Evolutionary conservation across 2,888 invertebrate genomes (phyloP).

Genomic region (Pimpla rufipes): DNA sequence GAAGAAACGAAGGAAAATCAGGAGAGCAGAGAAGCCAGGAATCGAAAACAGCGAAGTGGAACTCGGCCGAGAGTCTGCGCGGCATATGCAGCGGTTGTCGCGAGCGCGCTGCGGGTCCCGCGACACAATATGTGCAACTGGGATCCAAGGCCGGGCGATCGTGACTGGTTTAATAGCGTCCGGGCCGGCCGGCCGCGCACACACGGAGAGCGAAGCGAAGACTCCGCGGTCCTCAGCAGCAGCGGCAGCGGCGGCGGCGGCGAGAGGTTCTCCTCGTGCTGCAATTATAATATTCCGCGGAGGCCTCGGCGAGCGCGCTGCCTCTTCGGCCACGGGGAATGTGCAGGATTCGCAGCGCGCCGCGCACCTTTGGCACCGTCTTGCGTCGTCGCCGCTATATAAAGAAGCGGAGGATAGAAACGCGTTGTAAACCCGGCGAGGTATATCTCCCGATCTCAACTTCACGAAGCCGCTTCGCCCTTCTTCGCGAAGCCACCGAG

Average conservation of each 20-base stretch:
- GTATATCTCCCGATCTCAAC: not conserved
- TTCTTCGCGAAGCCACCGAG: not conserved
- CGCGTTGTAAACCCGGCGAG: not conserved
- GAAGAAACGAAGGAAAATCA: slow-evolving; percentile 51
- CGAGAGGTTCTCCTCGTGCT: slow-evolving; percentile 58
- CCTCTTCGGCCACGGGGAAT: slow-evolving; percentile 32
- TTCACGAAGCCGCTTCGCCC: not conserved
- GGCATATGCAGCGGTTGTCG: slow-evolving; percentile 40
- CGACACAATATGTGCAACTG: slow-evolving; percentile 81
- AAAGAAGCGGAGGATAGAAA: slow-evolving; percentile 4
- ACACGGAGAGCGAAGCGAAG: slow-evolving; percentile 27
- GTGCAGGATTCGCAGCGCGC: slow-evolving; percentile 3
- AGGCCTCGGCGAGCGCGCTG: slow-evolving; percentile 72
- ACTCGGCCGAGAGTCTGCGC: slow-evolving; percentile 66
- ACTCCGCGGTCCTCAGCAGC: slow-evolving; percentile 31
- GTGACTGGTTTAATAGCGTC: slow-evolving; percentile 83
- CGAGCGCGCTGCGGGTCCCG: slow-evolving; percentile 62
- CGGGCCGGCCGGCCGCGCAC: slow-evolving; percentile 70
- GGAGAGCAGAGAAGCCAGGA: not conserved
- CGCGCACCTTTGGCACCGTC: slow-evolving; percentile 27
- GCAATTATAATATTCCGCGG: slow-evolving; percentile 81
- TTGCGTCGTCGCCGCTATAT: slow-evolving; percentile 11
- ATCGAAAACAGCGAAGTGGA: slow-evolving; percentile 62
- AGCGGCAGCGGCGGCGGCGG: too few relatives aligned
- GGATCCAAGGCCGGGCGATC: slow-evolving; percentile 82